These are phyloP conservation scores for Nylanderia fulva DNA, from an alignment of 1,140 invertebrate genomes.

Conservation along the genomic window DNA sequence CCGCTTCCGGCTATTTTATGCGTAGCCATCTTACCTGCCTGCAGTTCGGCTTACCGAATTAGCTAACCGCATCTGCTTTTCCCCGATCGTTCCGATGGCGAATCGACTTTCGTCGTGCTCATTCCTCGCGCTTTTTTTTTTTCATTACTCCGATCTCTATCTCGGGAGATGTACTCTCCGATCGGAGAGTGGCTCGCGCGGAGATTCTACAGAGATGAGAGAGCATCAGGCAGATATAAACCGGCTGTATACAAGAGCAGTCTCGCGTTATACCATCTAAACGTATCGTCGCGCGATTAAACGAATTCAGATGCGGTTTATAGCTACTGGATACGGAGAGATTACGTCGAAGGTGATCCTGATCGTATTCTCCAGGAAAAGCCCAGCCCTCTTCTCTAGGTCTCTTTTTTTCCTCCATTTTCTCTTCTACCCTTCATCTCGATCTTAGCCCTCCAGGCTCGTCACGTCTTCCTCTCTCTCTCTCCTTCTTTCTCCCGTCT, in stretches of 20 bases:
- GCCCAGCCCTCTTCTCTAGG: slow-evolving; percentile 15
- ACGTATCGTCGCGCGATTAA: slow-evolving; percentile 65
- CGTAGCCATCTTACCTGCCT: neutral
- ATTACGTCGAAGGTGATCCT: slow-evolving; percentile 74
- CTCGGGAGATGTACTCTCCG: neutral
- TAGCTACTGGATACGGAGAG: slow-evolving; percentile 73
- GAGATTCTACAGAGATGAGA: slow-evolving; percentile 13
- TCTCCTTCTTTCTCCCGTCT: neutral
- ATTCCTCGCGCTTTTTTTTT: slow-evolving; percentile 3
- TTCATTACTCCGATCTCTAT: too few relatives aligned
- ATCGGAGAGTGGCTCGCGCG: slow-evolving; percentile 10
- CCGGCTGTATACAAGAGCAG: slow-evolving; percentile 33
- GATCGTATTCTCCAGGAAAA: slow-evolving; percentile 67
- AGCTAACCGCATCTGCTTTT: slow-evolving; percentile 11
- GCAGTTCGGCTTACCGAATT: slow-evolving; percentile 13
- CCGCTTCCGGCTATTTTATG: slow-evolving; percentile 39
- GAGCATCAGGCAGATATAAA: slow-evolving; percentile 33
- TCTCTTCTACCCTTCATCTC: slow-evolving; percentile 42
- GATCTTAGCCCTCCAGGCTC: slow-evolving; percentile 46
- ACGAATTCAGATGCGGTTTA: slow-evolving; percentile 73
- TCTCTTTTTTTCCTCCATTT: slow-evolving; percentile 40
- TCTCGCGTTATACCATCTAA: slow-evolving; percentile 61
- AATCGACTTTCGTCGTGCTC: slow-evolving; percentile 43
- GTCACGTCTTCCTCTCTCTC: neutral
- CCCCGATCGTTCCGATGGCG: slow-evolving; percentile 10